These are phyloP conservation scores for Oplegnathus fasciatus DNA, from an alignment of 2,113 vertebrate genomes.

Conservation along the genomic window DNA sequence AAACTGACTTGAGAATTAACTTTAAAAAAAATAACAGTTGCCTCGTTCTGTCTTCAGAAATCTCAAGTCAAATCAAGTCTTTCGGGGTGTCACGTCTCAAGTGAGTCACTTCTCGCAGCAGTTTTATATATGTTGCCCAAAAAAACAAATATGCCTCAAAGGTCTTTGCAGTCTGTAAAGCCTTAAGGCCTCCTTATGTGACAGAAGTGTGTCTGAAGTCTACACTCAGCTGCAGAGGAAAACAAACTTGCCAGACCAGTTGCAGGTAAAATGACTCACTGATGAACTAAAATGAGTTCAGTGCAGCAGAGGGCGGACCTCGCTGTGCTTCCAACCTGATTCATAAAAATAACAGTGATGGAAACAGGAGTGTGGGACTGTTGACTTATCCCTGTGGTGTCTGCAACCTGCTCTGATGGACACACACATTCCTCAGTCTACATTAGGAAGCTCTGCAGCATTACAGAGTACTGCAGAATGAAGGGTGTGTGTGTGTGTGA, in stretches of 20 bases:
- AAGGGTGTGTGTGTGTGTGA: background rate
- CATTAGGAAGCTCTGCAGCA: background rate
- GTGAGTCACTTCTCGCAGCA: too few relatives aligned
- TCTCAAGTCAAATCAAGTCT: too few relatives aligned
- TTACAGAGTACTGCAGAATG: background rate
- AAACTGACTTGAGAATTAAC: too few relatives aligned
- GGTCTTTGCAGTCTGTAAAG: too few relatives aligned
- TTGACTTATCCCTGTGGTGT: background rate
- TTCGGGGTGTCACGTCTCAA: too few relatives aligned
- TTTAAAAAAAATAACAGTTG: too few relatives aligned
- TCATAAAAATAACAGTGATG: constrained; percentile 15
- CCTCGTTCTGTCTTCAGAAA: too few relatives aligned
- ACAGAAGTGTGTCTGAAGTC: too few relatives aligned
- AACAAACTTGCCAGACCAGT: background rate
- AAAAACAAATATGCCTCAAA: too few relatives aligned
- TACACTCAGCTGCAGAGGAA: background rate
- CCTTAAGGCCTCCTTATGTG: too few relatives aligned
- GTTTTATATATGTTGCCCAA: too few relatives aligned
- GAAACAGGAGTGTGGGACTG: constrained; percentile 22
- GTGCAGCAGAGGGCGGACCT: background rate
- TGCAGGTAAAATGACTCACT: background rate
- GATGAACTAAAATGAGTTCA: background rate
- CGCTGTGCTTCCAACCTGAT: background rate
- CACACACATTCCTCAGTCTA: constrained; percentile 56
- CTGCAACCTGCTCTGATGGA: constrained; percentile 37